Evolutionary conservation across 2,797 vertebrate species (phyloP).

Genomic region (Gorsachius magnificus): DNA sequence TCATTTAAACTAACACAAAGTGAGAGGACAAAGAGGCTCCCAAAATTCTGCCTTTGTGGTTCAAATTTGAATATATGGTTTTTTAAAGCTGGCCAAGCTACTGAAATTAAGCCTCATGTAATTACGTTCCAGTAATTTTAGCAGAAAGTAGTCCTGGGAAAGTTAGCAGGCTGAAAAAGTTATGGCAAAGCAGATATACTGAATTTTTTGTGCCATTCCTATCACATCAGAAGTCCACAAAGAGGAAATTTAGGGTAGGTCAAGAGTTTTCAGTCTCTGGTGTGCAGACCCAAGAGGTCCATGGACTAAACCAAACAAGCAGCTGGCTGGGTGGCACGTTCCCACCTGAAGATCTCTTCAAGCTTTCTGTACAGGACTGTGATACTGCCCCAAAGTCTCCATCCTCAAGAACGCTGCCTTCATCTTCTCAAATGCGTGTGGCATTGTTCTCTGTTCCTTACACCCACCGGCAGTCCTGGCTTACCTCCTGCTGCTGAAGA

Average conservation of each 20-base stretch:
- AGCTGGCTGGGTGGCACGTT: neutral
- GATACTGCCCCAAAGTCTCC: neutral
- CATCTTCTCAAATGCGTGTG: neutral
- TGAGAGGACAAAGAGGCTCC: slow-evolving; percentile 47
- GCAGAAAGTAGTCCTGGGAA: slow-evolving; percentile 58
- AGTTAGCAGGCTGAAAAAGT: slow-evolving; percentile 30
- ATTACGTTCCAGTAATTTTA: slow-evolving; percentile 52
- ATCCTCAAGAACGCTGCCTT: neutral
- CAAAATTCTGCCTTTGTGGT: slow-evolving; percentile 50
- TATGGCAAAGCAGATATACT: neutral
- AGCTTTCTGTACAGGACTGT: neutral
- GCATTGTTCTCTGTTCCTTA: slow-evolving; percentile 6
- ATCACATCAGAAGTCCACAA: slow-evolving; percentile 16
- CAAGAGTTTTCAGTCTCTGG: slow-evolving; percentile 14
- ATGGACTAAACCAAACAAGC: neutral
- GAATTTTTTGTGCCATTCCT: neutral
- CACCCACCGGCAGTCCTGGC: slow-evolving; percentile 54
- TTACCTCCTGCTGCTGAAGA: slow-evolving; percentile 66
- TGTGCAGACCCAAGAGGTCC: slow-evolving; percentile 4
- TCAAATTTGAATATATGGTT: slow-evolving; percentile 42
- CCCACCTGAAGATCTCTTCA: slow-evolving; percentile 36
- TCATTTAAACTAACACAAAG: slow-evolving; percentile 34
- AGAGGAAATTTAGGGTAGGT: neutral
- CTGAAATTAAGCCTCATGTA: slow-evolving; percentile 43
- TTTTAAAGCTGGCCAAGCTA: slow-evolving; percentile 39